Base-by-base conservation (phyloP, 2,888 invertebrate genomes). In the Phyto melanocephala region DNA sequence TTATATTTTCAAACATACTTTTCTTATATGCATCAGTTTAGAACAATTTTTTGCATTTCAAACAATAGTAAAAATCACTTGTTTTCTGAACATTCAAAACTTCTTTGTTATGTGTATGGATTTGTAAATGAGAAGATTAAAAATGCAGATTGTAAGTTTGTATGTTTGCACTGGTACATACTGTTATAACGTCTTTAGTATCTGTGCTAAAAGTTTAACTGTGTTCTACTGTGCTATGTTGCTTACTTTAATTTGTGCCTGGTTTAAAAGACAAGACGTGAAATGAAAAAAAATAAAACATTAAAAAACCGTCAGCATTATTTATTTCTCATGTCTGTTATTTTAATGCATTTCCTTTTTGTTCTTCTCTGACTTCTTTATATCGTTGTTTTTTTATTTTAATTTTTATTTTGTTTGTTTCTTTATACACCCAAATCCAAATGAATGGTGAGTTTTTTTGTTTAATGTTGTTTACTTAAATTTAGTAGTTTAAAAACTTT, bases 401-500 rank as follows among this genome's bases (percentile, higher is more conserved):
- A n/a, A n/a, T n/a, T n/a, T n/a, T n/a, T n/a, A n/a, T n/a, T n/a
- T n/a, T n/a, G n/a, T n/a, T n/a, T n/a, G n/a, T n/a, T 65, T 60
- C 20, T 42, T 63, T 15, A 15, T 70, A 56, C 78, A 78, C 33
- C 33, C 37, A 78, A 47, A 11, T 28, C 13, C 28, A 35, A 28
- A 60, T 50, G 6, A 40, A 63, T 54, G 20, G 20, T 60, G 47
- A 15, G 15, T 52, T 77, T 42, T 62, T 37, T 22, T 40, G 50
- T 28, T 37, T 10, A 24, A 13, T 54, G 54, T 52, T 60, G 37
- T 56, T 71, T 62, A 56, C 45, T 68, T 62, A 35, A 74, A 60
- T 74, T 81, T 67, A 81, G 81, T 81, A 67, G 81, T 60, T 28
- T 77, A 72, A 33, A 77, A 77, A 76, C 67, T 72, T 77, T 72